Evolutionary conservation across 2,888 invertebrate genomes (phyloP).

Genomic region (Hemistola chrysoprasaria): DNA sequence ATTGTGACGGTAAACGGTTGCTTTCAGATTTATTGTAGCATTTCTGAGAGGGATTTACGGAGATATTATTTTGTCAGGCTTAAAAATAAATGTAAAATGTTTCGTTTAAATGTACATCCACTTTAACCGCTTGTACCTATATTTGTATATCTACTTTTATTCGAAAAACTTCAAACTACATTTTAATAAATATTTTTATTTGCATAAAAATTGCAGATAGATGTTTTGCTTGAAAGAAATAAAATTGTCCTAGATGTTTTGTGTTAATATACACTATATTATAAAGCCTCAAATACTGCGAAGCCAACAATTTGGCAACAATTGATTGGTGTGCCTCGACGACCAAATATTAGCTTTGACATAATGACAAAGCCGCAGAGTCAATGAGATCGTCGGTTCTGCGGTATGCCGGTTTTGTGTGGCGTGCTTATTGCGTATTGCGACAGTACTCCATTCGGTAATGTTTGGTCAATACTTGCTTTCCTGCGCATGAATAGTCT

Average conservation of each 20-base stretch:
- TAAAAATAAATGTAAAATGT: neutral
- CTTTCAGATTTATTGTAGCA: conserved; percentile 11
- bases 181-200: no score
- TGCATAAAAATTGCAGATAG: no score
- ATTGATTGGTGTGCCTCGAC: conserved; percentile 51
- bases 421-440: conserved; percentile 35
- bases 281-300: conserved; percentile 18
- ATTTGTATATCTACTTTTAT: no score
- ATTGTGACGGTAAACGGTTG: conserved; percentile 17
- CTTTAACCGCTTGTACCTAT: no score
- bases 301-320: conserved; percentile 34
- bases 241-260: no score
- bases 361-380: conserved; percentile 74
- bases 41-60: neutral
- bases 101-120: no score
- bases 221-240: no score
- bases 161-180: no score
- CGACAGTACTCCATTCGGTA: conserved; percentile 29
- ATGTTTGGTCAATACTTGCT: conserved; percentile 33
- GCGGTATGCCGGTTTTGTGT: conserved; percentile 49
- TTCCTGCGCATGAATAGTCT: conserved; percentile 21
- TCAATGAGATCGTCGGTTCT: conserved; percentile 58
- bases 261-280: no score
- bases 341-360: conserved; percentile 70
- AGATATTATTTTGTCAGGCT: neutral